These are phyloP conservation scores for Brachionus manjavacas DNA, from an alignment of 1,140 invertebrate species.

Conservation along the genomic window DNA sequence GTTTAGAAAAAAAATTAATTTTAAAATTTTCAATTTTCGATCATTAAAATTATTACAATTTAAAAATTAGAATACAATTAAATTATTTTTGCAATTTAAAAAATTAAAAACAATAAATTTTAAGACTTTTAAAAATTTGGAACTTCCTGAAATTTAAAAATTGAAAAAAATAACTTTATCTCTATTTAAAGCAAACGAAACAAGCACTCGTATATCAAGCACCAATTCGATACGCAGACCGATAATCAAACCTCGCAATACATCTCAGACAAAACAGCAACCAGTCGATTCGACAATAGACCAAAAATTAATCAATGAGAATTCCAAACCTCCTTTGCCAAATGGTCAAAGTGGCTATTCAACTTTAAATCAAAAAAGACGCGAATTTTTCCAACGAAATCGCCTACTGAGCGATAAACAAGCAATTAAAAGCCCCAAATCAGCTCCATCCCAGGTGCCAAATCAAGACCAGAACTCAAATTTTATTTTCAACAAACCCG, in stretches of 20 bases:
- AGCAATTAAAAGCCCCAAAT: neutral
- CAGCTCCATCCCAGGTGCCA: neutral
- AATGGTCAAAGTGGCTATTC: constrained; percentile 20
- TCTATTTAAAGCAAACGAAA: neutral
- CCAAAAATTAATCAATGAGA: neutral
- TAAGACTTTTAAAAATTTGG: no score
- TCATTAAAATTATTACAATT: no score
- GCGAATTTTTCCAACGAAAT: neutral
- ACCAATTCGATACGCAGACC: constrained; percentile 39
- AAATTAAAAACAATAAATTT: no score
- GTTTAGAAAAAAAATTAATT: no score
- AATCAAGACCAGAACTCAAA: neutral
- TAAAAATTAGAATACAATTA: no score
- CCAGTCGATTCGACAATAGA: neutral
- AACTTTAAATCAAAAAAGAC: neutral
- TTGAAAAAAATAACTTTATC: no score
- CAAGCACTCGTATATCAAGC: constrained; percentile 20
- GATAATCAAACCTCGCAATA: constrained; percentile 16
- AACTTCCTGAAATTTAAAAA: no score
- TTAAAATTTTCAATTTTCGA: no score
- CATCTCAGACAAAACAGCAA: constrained; percentile 26
- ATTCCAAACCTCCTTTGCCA: constrained; percentile 25
- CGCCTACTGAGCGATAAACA: neutral
- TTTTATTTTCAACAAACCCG: neutral
- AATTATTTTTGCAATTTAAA: no score